Percentiles rank a stretch among this genome's conserved stretches.
phyloP scores from a whole-genome alignment of 1,140 invertebrate genomes.

The Aporrectodea caliginosa region DNA sequence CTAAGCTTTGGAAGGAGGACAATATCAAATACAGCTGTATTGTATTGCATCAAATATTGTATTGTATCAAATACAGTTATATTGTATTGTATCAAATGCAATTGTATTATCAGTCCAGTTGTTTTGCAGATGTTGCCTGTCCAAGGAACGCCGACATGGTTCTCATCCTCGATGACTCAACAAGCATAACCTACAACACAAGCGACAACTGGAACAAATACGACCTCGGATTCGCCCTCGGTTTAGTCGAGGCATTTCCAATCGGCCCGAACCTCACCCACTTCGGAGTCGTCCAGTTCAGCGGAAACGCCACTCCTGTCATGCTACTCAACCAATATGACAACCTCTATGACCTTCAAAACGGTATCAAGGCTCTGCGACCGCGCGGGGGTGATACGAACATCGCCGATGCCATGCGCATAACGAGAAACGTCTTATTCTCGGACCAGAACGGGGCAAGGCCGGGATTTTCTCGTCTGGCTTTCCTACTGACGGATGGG shows the following conservation, averaged over 20 bases:
- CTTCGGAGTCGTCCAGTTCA: not conserved
- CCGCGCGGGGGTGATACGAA: constrained; percentile 16
- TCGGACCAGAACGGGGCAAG: not conserved
- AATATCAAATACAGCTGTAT: too few relatives aligned
- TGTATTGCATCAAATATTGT: too few relatives aligned
- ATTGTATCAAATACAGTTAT: too few relatives aligned
- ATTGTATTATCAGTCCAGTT: too few relatives aligned
- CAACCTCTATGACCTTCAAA: not conserved
- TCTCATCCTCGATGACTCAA: constrained; percentile 10
- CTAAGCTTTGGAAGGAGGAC: too few relatives aligned
- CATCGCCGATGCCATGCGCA: constrained; percentile 12
- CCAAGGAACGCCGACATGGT: constrained; percentile 11
- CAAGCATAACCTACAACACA: not conserved
- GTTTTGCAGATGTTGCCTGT: not conserved
- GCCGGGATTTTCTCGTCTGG: not conserved
- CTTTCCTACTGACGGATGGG: constrained; percentile 16
- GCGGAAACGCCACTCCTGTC: not conserved
- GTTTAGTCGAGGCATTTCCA: constrained; percentile 11
- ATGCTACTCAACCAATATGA: not conserved
- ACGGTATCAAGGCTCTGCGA: not conserved
- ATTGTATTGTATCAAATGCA: too few relatives aligned
- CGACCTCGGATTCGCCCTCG: constrained; percentile 13
- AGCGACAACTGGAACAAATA: not conserved
- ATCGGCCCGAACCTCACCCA: not conserved
- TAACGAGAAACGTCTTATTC: not conserved